These are phyloP conservation scores for Stercorarius parasiticus DNA, from an alignment of 2,113 vertebrate species.

Conservation along the genomic window DNA sequence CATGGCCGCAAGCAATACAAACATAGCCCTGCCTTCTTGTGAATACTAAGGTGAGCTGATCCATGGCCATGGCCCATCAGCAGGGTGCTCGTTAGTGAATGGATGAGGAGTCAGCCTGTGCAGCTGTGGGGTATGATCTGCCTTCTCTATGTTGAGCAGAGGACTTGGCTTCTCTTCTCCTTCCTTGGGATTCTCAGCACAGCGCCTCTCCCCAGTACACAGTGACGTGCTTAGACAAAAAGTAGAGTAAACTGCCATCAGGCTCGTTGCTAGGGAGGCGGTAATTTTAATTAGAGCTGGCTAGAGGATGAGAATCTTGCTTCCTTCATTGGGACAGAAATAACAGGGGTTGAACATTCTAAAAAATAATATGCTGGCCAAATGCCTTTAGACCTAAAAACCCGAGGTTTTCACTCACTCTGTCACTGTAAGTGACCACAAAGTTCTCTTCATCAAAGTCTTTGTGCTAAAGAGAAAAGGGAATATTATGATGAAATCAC, in stretches of 20 bases:
- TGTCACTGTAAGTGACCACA: background rate
- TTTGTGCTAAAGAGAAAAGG: background rate
- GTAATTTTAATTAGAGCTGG: background rate
- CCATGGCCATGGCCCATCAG: accelerated
- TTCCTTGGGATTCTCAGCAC: background rate
- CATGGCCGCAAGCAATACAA: background rate
- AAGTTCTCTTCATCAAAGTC: background rate
- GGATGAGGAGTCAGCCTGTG: background rate
- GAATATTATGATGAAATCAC: background rate
- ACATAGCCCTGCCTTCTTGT: background rate
- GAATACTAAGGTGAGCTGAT: background rate
- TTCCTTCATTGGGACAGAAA: background rate
- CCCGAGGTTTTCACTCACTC: background rate
- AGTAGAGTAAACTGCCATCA: background rate
- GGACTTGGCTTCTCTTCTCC: background rate
- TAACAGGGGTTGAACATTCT: background rate
- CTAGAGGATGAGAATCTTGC: background rate
- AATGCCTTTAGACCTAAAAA: background rate
- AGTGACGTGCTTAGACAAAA: background rate
- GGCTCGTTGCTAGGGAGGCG: background rate
- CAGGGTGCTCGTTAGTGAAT: background rate
- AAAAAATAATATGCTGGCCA: background rate
- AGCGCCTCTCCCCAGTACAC: background rate
- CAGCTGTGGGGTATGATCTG: background rate
- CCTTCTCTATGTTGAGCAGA: background rate